phyloP scores from a whole-genome alignment of 2,797 vertebrate genomes.

The Karalla daura region DNA sequence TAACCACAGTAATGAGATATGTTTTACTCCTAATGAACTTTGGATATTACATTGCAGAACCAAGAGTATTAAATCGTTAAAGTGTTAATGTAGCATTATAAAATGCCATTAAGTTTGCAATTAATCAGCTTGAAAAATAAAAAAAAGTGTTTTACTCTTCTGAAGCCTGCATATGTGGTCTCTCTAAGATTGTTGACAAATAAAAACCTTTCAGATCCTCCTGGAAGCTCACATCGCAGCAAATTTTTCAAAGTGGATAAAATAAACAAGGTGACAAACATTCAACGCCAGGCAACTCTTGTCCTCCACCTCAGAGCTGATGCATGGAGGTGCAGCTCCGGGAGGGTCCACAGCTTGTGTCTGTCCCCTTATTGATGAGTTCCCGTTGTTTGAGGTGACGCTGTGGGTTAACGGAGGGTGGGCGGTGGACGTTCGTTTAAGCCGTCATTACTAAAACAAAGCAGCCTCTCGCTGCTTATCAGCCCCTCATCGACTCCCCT shows the following conservation, averaged over 20 bases:
- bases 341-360: constrained; percentile 43
- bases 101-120: constrained; percentile 78
- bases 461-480: constrained; percentile 80
- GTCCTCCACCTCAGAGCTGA: constrained; percentile 4
- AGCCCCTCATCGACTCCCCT: constrained; percentile 80
- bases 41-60: constrained; percentile 75
- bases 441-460: constrained; percentile 88
- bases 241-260: not conserved
- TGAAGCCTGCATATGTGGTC: constrained; percentile 60
- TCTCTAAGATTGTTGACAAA: constrained; percentile 21
- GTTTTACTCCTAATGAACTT: constrained; percentile 84
- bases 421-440: constrained; percentile 69
- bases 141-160: constrained; percentile 72
- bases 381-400: constrained; percentile 73
- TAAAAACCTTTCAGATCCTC: constrained; percentile 24
- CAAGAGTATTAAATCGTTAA: constrained; percentile 80
- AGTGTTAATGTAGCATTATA: constrained; percentile 82
- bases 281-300: not conserved
- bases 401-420: constrained; percentile 56
- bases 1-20: constrained; percentile 73
- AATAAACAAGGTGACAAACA: not conserved
- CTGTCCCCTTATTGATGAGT: constrained; percentile 62
- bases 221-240: not conserved
- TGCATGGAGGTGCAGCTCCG: not conserved
- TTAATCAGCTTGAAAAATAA: constrained; percentile 80